Conservation (phyloP, 2,113 vertebrate species). For the Saguinus imperator region DNA sequence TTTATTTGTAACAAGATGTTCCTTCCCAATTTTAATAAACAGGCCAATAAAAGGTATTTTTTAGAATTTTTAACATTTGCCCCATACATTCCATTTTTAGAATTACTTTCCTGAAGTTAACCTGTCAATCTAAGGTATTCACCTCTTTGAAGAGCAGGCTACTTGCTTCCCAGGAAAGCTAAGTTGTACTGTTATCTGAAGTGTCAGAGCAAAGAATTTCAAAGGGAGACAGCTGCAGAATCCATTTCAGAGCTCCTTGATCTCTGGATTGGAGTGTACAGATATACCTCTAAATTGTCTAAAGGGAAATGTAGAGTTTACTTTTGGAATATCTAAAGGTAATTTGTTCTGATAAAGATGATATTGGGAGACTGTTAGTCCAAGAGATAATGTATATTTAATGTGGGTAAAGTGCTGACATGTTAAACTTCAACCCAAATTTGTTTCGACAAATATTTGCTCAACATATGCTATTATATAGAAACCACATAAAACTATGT, state of each 20-base stretch:
- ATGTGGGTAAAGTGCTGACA: not conserved
- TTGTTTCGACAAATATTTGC: conserved; percentile 36
- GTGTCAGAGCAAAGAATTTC: conserved; percentile 49
- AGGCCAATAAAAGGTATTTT: not conserved
- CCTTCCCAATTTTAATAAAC: not conserved
- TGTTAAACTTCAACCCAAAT: conserved; percentile 28
- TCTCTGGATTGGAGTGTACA: conserved; percentile 2
- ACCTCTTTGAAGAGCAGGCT: conserved; percentile 22
- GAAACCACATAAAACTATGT: not conserved
- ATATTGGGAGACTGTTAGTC: not conserved
- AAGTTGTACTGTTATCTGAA: conserved; percentile 58
- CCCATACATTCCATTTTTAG: conserved; percentile 47
- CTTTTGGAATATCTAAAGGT: conserved; percentile 54
- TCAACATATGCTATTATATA: not conserved
- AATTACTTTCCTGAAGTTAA: conserved; percentile 61
- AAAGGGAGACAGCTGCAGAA: conserved; percentile 51
- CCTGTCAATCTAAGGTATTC: conserved; percentile 37
- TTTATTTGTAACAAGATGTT: not conserved
- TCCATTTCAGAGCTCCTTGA: conserved; percentile 52
- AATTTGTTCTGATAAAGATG: conserved; percentile 66
- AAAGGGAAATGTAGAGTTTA: conserved; percentile 45
- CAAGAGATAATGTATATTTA: not conserved
- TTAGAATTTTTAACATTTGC: not conserved
- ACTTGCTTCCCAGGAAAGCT: not conserved
- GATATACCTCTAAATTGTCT: conserved; percentile 29